Percentiles rank a stretch among this genome's conserved stretches.
These are phyloP conservation scores for Anadara kagoshimensis DNA, from an alignment of 1,140 invertebrate genomes.

Conservation along the genomic window DNA sequence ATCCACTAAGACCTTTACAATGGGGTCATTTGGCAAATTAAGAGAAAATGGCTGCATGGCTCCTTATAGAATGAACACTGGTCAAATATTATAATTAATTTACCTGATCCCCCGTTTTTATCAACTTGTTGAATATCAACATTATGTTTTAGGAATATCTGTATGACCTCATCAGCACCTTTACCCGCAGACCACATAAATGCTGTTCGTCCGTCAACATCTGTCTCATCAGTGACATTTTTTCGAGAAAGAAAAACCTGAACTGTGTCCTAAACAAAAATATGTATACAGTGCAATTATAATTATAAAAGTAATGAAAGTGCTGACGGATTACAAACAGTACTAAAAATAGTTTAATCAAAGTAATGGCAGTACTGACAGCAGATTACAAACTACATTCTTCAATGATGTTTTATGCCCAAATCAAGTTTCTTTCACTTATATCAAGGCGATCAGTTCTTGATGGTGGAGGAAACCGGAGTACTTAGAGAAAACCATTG, in stretches of 20 bases:
- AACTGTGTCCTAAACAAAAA: constrained; percentile 70
- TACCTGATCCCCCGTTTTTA: constrained; percentile 72
- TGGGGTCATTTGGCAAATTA: background rate
- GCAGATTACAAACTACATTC: too few species aligned
- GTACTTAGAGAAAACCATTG: too few species aligned
- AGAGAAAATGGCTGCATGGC: too few species aligned
- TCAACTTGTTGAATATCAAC: constrained; percentile 72
- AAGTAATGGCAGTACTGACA: background rate
- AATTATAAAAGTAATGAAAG: too few species aligned
- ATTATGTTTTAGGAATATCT: constrained; percentile 61
- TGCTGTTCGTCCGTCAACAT: constrained; percentile 71
- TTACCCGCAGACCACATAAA: constrained; percentile 74
- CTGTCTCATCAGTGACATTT: constrained; percentile 69
- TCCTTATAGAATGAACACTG: too few species aligned
- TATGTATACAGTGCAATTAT: background rate
- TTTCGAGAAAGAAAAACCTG: constrained; percentile 69
- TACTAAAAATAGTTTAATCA: too few species aligned
- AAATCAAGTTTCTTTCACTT: too few species aligned
- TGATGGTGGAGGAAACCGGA: too few species aligned
- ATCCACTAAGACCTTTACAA: background rate
- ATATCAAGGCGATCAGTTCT: too few species aligned
- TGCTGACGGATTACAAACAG: too few species aligned
- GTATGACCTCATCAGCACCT: constrained; percentile 72
- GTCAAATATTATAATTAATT: too few species aligned
- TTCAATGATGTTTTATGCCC: too few species aligned